phyloP scores from a whole-genome alignment of 2,888 invertebrate species.

The Iphiclides podalirius region DNA sequence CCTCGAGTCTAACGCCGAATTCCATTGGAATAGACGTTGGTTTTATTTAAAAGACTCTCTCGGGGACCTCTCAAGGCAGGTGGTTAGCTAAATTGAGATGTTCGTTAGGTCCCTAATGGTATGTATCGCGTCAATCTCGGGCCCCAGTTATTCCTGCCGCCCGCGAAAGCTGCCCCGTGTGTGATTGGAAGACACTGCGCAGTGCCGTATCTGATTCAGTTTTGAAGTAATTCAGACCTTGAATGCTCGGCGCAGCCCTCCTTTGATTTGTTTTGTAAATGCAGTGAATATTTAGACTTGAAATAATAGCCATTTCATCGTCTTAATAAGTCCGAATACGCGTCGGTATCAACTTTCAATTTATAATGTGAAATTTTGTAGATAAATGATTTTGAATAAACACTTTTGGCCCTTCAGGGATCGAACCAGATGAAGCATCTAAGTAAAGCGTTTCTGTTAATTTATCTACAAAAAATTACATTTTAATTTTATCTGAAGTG shows the following conservation, averaged over 20 bases:
- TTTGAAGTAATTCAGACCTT: constrained; percentile 30
- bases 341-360: too few species aligned
- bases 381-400: too few species aligned
- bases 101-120: constrained; percentile 50
- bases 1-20: constrained; percentile 30
- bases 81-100: constrained; percentile 51
- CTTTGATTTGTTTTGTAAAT: constrained; percentile 14
- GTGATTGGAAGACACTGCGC: constrained; percentile 34
- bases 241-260: constrained; percentile 16
- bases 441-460: too few species aligned
- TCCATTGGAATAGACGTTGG: constrained; percentile 30
- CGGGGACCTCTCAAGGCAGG: constrained; percentile 34
- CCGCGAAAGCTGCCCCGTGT: constrained; percentile 37
- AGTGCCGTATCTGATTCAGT: constrained; percentile 29
- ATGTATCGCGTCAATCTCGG: constrained; percentile 49
- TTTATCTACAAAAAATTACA: too few species aligned
- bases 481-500: too few species aligned
- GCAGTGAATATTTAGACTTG: constrained; percentile 4
- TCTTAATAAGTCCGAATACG: too few species aligned
- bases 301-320: too few species aligned
- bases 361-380: too few species aligned
- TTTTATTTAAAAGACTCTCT: constrained; percentile 37
- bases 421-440: too few species aligned
- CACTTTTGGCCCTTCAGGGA: too few species aligned
- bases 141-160: constrained; percentile 44